A percentile compares a stretch with the other conserved stretches of the same genome.
These are phyloP conservation scores for Lophius piscatorius DNA, from an alignment of 2,113 vertebrate genomes.

Conservation along the genomic window DNA sequence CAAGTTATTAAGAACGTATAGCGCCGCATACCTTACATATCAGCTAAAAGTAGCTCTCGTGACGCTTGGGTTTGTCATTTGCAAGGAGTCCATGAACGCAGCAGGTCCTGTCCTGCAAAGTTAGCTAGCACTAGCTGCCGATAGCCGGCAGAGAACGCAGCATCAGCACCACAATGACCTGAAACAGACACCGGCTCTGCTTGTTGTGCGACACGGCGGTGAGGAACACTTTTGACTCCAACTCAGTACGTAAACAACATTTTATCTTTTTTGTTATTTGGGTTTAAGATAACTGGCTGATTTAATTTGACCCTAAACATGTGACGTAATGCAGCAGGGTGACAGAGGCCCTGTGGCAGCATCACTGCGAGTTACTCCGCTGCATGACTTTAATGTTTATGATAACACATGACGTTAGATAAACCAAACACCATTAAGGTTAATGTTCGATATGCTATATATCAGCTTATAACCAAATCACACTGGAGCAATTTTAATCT, in stretches of 20 bases:
- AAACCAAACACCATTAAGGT: too few relatives aligned
- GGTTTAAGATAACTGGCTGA: not conserved
- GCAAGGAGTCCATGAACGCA: constrained; percentile 42
- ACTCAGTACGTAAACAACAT: constrained; percentile 30
- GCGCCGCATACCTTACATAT: too few relatives aligned
- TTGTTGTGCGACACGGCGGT: not conserved
- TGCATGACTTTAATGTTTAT: too few relatives aligned
- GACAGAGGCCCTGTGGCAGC: constrained; percentile 40
- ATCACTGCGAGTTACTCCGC: too few relatives aligned
- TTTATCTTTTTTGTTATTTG: not conserved
- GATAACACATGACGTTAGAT: too few relatives aligned
- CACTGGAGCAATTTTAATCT: too few relatives aligned
- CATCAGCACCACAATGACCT: constrained; percentile 49
- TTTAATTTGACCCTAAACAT: constrained; percentile 27
- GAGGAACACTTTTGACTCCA: not conserved
- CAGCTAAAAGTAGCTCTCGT: too few relatives aligned
- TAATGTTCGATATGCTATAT: too few relatives aligned
- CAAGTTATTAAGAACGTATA: too few relatives aligned
- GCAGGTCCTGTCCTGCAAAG: constrained; percentile 45
- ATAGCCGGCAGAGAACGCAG: constrained; percentile 47
- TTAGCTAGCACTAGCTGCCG: constrained; percentile 52
- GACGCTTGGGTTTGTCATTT: not conserved
- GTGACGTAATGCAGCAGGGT: constrained; percentile 15
- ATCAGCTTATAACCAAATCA: too few relatives aligned
- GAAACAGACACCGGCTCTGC: not conserved